These are phyloP conservation scores for Gasteruption jaculator DNA, from an alignment of 2,888 invertebrate species.

Conservation along the genomic window DNA sequence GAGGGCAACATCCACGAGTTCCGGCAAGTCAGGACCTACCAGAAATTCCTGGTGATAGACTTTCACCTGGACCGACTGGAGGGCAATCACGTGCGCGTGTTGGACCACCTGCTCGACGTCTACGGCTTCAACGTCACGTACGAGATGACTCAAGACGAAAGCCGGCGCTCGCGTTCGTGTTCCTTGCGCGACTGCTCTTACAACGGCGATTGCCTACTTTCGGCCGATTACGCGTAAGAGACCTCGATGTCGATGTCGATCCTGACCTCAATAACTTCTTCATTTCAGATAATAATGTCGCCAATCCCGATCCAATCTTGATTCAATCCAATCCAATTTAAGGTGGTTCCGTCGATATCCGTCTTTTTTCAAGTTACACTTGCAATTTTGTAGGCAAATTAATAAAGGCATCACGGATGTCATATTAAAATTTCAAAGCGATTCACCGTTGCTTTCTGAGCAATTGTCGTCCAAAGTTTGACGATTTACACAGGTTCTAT, in stretches of 20 bases:
- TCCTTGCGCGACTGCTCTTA: constrained; percentile 78
- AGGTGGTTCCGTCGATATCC: too few relatives aligned
- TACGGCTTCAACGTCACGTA: constrained; percentile 93
- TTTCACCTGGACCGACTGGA: constrained; percentile 69
- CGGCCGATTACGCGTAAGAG: constrained; percentile 70
- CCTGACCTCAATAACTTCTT: too few relatives aligned
- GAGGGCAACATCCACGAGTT: constrained; percentile 66
- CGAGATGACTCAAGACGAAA: constrained; percentile 62
- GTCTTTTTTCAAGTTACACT: too few relatives aligned
- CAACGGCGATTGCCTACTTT: constrained; percentile 79
- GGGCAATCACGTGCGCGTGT: constrained; percentile 77
- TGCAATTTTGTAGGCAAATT: too few relatives aligned
- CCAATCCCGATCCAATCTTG: too few relatives aligned
- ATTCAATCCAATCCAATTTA: too few relatives aligned
- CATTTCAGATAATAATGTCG: too few relatives aligned
- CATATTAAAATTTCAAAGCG: too few relatives aligned
- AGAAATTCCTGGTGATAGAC: constrained; percentile 76
- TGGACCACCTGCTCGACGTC: constrained; percentile 76
- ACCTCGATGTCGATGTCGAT: neutral
- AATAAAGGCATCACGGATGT: too few relatives aligned
- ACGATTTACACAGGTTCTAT: too few relatives aligned
- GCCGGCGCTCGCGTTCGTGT: constrained; percentile 62
- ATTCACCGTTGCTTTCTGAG: too few relatives aligned
- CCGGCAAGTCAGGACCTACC: constrained; percentile 59
- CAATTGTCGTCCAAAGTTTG: too few relatives aligned